phyloP scores from a whole-genome alignment of 2,888 invertebrate species.

The Conus canariensis region DNA sequence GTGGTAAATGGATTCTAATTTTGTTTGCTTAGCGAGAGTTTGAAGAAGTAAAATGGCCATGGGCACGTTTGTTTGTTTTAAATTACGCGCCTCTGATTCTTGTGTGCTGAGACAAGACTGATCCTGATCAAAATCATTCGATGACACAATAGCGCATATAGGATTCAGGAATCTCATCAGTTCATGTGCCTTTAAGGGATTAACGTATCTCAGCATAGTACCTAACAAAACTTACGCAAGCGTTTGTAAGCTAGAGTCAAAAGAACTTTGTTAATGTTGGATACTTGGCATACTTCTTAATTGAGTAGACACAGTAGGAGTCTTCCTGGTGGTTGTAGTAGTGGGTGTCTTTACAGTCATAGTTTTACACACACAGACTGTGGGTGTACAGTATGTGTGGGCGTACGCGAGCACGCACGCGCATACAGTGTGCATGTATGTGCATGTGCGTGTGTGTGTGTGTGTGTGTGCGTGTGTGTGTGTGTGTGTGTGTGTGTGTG shows the following conservation, averaged over 20 bases:
- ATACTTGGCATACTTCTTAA: background rate
- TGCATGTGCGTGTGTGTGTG: slow-evolving; percentile 5
- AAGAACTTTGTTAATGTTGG: background rate
- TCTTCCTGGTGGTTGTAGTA: too few species aligned
- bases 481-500: background rate
- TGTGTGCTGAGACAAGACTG: slow-evolving; percentile 33
- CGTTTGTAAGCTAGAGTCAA: background rate
- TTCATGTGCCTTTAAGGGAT: too few species aligned
- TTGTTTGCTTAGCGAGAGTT: background rate
- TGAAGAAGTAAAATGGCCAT: background rate
- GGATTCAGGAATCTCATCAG: too few species aligned
- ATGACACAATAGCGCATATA: background rate
- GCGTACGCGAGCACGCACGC: too few species aligned
- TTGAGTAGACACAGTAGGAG: too few species aligned
- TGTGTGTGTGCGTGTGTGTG: background rate
- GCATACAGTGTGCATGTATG: background rate
- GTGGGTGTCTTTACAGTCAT: too few species aligned
- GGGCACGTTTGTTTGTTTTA: background rate
- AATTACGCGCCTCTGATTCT: slow-evolving; percentile 18
- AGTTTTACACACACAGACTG: too few species aligned
- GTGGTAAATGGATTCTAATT: background rate
- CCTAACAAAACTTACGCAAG: background rate
- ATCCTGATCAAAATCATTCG: slow-evolving; percentile 24
- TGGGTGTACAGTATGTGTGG: too few species aligned
- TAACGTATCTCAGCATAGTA: too few species aligned